A percentile compares a stretch with the other conserved stretches of the same genome.
phyloP scores from a whole-genome alignment of 1,140 invertebrate species.

The Drosophila ogumai region DNA sequence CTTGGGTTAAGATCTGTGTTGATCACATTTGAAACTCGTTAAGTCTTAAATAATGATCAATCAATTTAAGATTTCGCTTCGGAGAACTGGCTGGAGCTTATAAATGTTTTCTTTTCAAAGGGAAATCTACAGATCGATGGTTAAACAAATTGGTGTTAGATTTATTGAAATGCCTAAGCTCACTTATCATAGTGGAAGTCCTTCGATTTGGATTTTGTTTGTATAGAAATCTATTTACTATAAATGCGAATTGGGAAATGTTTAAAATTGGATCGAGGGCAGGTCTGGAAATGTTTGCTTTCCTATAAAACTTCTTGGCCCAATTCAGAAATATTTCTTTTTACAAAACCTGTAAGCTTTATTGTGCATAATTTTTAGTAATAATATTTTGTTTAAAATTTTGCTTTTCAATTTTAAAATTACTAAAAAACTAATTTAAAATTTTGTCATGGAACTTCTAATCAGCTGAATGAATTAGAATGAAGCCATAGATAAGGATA shows the following conservation, averaged over 20 bases:
- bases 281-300: background rate
- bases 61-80: slow-evolving; percentile 31
- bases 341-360: too few species aligned
- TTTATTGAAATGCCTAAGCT: background rate
- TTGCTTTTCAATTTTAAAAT: too few species aligned
- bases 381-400: too few species aligned
- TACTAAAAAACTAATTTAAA: too few species aligned
- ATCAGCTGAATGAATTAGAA: too few species aligned
- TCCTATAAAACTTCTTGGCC: background rate
- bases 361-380: too few species aligned
- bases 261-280: background rate
- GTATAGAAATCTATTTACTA: background rate
- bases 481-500: too few species aligned
- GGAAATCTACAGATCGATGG: slow-evolving; percentile 18
- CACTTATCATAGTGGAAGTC: background rate
- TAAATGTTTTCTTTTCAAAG: slow-evolving; percentile 31
- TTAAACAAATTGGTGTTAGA: slow-evolving; percentile 30
- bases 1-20: slow-evolving; percentile 45
- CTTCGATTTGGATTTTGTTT: background rate
- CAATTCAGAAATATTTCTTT: too few species aligned
- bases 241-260: background rate
- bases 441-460: too few species aligned
- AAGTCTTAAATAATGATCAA: slow-evolving; percentile 52
- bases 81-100: background rate
- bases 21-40: slow-evolving; percentile 49